phyloP scores from a whole-genome alignment of 2,113 vertebrate species.

The Hucho hucho region DNA sequence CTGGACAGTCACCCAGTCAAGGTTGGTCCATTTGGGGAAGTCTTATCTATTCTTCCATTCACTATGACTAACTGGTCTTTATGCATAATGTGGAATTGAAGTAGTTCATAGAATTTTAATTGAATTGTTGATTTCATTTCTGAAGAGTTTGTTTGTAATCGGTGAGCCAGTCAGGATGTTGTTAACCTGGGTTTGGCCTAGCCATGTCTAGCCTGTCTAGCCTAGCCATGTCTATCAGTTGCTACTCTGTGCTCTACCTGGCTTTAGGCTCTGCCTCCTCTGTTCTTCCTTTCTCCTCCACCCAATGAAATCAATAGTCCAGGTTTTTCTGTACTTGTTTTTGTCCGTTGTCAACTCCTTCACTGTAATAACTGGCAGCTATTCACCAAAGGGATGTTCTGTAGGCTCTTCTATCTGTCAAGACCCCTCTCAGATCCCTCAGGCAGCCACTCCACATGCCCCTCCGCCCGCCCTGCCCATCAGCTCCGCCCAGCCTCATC shows the following conservation, averaged over 20 bases:
- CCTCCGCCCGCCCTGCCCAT: conserved; percentile 58
- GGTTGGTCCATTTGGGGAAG: conserved; percentile 44
- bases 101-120: too few relatives aligned
- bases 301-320: conserved; percentile 47
- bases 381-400: conserved; percentile 45
- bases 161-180: too few relatives aligned
- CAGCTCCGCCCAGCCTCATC: conserved; percentile 58
- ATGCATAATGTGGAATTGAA: too few relatives aligned
- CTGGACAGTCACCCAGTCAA: conserved; percentile 57
- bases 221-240: too few relatives aligned
- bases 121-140: too few relatives aligned
- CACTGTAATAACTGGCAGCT: conserved; percentile 47
- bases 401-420: conserved; percentile 52
- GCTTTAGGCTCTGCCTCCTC: too few relatives aligned
- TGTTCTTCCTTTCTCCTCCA: too few relatives aligned
- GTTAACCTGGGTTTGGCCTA: too few relatives aligned
- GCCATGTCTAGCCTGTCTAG: too few relatives aligned
- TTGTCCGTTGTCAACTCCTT: conserved; percentile 37
- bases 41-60: neutral
- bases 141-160: too few relatives aligned
- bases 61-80: neutral
- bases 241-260: too few relatives aligned
- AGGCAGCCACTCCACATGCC: conserved; percentile 52
- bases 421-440: conserved; percentile 57
- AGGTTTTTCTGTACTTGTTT: conserved; percentile 29